phyloP scores from a whole-genome alignment of 2,797 vertebrate species.

The Pipistrellus pygmaeus region DNA sequence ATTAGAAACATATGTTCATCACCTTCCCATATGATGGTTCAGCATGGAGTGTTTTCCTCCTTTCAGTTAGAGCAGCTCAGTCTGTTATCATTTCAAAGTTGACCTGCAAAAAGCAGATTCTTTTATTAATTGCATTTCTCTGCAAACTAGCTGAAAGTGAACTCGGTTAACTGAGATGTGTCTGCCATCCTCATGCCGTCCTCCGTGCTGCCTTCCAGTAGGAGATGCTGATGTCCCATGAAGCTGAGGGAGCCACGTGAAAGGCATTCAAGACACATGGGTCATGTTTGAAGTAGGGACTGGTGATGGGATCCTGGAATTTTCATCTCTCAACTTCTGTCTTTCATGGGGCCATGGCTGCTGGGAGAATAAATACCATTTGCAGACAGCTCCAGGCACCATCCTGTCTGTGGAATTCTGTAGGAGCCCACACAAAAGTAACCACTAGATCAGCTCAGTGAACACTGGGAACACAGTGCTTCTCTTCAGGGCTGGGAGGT shows the following conservation, averaged over 20 bases:
- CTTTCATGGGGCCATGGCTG: neutral
- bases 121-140: constrained; percentile 68
- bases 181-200: neutral
- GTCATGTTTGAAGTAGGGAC: neutral
- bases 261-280: neutral
- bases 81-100: constrained; percentile 44
- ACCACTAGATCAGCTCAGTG: neutral
- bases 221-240: constrained; percentile 57
- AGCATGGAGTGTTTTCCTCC: neutral
- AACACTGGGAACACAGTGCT: neutral
- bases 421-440: neutral
- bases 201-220: constrained; percentile 51
- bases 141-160: constrained; percentile 66
- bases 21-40: neutral
- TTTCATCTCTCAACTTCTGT: constrained; percentile 50
- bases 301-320: neutral
- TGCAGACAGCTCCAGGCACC: neutral
- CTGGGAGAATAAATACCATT: constrained; percentile 39
- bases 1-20: constrained; percentile 55
- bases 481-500: neutral
- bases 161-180: constrained; percentile 66
- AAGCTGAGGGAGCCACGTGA: constrained; percentile 51
- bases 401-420: too few relatives aligned
- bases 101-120: constrained; percentile 43
- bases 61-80: neutral